Percentiles rank a stretch among this genome's conserved stretches.
phyloP scores from a whole-genome alignment of 2,113 vertebrate species.

The Nothobranchius furzeri region DNA sequence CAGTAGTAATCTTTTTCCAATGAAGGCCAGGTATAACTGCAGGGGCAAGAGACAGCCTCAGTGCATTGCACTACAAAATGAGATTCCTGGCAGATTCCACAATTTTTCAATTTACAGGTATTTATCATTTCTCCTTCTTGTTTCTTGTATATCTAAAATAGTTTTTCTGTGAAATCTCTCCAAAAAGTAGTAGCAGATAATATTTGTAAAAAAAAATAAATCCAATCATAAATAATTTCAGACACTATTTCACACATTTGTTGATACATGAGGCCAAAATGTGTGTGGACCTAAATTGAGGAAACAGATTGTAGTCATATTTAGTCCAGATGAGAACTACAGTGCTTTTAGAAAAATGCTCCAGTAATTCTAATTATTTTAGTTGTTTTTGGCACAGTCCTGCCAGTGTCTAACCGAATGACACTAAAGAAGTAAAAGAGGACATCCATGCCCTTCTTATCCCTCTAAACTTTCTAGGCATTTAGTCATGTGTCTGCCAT shows the following conservation, averaged over 20 bases:
- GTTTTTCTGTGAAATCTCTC: too few relatives aligned
- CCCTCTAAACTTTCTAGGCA: slow-evolving; percentile 58
- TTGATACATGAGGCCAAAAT: too few relatives aligned
- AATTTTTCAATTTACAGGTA: slow-evolving; percentile 36
- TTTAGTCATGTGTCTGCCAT: slow-evolving; percentile 67
- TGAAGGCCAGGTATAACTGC: slow-evolving; percentile 69
- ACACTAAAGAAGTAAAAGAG: slow-evolving; percentile 53
- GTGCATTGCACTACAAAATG: slow-evolving; percentile 52
- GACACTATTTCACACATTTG: too few relatives aligned
- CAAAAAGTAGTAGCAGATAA: neutral
- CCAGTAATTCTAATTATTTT: too few relatives aligned
- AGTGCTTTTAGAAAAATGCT: too few relatives aligned
- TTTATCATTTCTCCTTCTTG: slow-evolving; percentile 35
- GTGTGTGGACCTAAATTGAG: too few relatives aligned
- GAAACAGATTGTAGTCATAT: too few relatives aligned
- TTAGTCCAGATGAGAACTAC: too few relatives aligned
- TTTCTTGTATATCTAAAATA: slow-evolving; percentile 2
- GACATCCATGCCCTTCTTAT: slow-evolving; percentile 49
- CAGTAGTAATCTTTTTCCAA: slow-evolving; percentile 77
- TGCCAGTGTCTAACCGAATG: slow-evolving; percentile 34
- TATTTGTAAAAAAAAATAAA: too few relatives aligned
- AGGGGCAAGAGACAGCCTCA: slow-evolving; percentile 60
- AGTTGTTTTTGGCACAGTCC: slow-evolving; percentile 20
- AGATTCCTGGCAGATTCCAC: slow-evolving; percentile 31
- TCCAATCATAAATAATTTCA: too few relatives aligned